Conservation (phyloP, 2,888 invertebrate genomes). For the Cantharis nigra region DNA sequence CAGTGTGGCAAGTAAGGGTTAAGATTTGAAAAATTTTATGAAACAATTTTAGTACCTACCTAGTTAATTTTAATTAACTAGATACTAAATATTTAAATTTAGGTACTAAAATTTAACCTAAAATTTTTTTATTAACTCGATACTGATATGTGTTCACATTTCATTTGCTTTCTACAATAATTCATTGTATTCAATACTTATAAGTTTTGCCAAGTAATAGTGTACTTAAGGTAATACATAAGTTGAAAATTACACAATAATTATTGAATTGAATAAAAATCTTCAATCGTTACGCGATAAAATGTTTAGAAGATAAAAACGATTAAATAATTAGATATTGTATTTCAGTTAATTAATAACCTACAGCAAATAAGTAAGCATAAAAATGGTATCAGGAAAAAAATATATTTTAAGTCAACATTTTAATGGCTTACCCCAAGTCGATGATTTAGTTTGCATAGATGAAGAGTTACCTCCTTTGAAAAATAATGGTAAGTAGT, state of each 20-base stretch:
- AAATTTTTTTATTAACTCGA: no score
- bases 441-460: conserved; percentile 64
- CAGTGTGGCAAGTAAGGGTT: no score
- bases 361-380: neutral
- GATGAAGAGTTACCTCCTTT: conserved; percentile 68
- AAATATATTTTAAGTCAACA: conserved; percentile 67
- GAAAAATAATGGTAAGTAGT: conserved; percentile 65
- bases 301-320: neutral
- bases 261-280: neutral
- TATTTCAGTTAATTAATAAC: no score
- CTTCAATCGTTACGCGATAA: neutral
- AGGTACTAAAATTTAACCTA: no score
- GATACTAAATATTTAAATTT: no score
- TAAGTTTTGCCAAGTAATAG: neutral
- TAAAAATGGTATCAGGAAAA: conserved; percentile 52
- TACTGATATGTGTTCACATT: no score
- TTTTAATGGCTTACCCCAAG: conserved; percentile 68
- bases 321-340: neutral
- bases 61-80: no score
- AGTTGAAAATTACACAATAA: neutral
- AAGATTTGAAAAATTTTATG: no score
- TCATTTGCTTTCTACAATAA: no score
- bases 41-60: no score
- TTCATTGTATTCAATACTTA: neutral
- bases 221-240: neutral